phyloP scores from a whole-genome alignment of 2,797 vertebrate species.

The Falco naumanni region DNA sequence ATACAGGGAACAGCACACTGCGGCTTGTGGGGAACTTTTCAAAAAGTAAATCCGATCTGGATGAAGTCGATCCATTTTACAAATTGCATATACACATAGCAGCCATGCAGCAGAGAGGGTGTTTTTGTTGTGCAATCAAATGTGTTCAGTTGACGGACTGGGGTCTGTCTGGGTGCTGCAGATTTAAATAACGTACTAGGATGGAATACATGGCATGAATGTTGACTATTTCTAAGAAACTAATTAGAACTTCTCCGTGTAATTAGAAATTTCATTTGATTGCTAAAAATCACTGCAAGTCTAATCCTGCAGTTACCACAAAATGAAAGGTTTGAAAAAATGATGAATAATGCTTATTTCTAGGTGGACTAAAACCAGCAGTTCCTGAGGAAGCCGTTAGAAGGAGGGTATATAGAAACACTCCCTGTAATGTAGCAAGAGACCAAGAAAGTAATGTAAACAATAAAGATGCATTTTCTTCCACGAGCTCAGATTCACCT shows the following conservation, averaged over 20 bases:
- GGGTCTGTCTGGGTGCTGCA: neutral
- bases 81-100: neutral
- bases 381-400: neutral
- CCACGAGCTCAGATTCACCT: neutral
- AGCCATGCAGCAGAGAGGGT: neutral
- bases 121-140: neutral
- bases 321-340: conserved; percentile 31
- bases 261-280: conserved; percentile 59
- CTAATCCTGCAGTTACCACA: neutral
- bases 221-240: conserved; percentile 26
- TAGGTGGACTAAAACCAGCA: neutral
- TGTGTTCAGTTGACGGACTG: neutral
- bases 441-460: neutral
- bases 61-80: neutral
- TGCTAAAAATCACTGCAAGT: conserved; percentile 12
- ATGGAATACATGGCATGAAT: neutral
- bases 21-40: neutral
- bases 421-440: neutral
- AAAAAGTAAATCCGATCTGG: neutral
- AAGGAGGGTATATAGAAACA: neutral
- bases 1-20: accelerated
- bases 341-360: neutral
- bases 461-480: neutral
- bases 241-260: conserved; percentile 12
- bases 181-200: neutral